Base-by-base conservation (phyloP, 2,888 invertebrate species). In the Leucophora obtusa region DNA sequence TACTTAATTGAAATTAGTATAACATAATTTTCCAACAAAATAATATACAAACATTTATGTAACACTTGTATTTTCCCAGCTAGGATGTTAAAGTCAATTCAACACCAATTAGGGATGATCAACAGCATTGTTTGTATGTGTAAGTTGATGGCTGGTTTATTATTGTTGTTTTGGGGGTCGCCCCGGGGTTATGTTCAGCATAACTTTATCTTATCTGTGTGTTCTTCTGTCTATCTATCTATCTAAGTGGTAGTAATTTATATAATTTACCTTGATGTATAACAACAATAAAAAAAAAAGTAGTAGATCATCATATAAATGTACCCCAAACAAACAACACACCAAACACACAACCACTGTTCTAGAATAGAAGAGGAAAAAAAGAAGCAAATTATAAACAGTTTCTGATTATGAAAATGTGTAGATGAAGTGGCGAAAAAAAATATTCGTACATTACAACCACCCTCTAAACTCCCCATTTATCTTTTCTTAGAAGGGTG, bases 51-150 rank as follows among this genome's bases (percentile, higher is more conserved):
- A 60, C 14, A 59, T 47, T 68, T 15, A 15, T 54, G 38, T 17
- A 65, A 28, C 58, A 58, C 51, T 65, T 65, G 50, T 58, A 24
- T 17, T 47, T n/a, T 47, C 28, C 28, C 38, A 51, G 59, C 18
- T 28, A 17, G 6, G 7, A 65, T 70, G 73, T 85, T 82, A 85
- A 87, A 89, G 87, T 89, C 86, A 88, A 90, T 90, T 90, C 90
- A 89, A 89, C 90, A 89, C 87, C 90, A 90, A 89, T 89, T 89
- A 89, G 89, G 88, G 88, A 87, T 89, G 90, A 89, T 89, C 86
- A 89, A 86, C 87, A 62, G 50, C 47, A 54, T 15, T 33, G 58
- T 58, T 15, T 33, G 58, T 58, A 8, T 33, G n/a, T 0, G n/a
- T 28, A 56, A 33, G n/a, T 7, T 50, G 15, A 1, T 35, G 24